These are phyloP conservation scores for Ia io DNA, from an alignment of 2,113 vertebrate genomes.

Conservation along the genomic window DNA sequence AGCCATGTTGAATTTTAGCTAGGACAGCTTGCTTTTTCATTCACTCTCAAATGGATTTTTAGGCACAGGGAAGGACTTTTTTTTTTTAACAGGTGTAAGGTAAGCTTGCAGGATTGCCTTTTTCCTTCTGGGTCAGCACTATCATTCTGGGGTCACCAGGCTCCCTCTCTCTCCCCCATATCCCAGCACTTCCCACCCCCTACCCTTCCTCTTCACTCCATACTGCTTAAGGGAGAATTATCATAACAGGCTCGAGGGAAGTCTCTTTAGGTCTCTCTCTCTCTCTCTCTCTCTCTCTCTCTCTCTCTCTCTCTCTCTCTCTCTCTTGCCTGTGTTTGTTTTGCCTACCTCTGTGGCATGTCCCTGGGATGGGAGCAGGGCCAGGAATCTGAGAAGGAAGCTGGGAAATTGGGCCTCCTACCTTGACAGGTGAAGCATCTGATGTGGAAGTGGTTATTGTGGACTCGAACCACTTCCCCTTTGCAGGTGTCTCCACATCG, in stretches of 20 bases:
- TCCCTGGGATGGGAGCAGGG: neutral
- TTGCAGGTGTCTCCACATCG: conserved; percentile 95
- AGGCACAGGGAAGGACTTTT: neutral
- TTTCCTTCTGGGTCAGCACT: neutral
- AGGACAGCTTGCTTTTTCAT: neutral
- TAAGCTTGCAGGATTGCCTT: neutral
- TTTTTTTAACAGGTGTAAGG: neutral
- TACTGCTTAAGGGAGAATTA: neutral
- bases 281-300: too few relatives aligned
- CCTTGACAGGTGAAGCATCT: conserved; percentile 99
- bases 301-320: neutral
- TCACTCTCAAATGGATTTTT: neutral
- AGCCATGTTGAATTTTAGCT: neutral
- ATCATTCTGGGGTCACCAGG: neutral
- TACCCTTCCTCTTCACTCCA: neutral
- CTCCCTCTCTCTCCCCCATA: neutral
- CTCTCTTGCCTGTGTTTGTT: neutral
- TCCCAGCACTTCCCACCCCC: neutral
- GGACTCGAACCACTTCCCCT: conserved; percentile 97
- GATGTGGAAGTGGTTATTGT: conserved; percentile 97
- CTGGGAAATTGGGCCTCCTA: conserved; percentile 71
- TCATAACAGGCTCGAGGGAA: neutral
- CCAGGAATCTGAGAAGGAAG: neutral
- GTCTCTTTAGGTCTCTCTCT: neutral
- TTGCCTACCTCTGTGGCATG: neutral